phyloP scores from a whole-genome alignment of 2,797 vertebrate genomes.

The Muscicapa comitata region DNA sequence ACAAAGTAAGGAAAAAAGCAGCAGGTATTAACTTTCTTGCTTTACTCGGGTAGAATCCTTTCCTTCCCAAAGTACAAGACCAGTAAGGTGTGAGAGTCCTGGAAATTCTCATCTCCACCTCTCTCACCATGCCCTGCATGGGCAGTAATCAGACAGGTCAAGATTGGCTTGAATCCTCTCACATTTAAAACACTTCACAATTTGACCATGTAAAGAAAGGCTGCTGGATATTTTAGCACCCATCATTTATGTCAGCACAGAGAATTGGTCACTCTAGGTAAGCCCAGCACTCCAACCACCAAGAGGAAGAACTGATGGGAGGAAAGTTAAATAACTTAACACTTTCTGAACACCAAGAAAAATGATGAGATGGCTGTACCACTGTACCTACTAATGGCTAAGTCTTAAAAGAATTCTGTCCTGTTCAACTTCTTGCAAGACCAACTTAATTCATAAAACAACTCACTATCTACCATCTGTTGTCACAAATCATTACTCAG shows the following conservation, averaged over 20 bases:
- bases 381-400: background rate
- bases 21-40: background rate
- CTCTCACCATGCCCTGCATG: background rate
- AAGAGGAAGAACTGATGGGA: background rate
- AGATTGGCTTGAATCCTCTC: background rate
- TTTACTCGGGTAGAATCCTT: background rate
- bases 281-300: background rate
- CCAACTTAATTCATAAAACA: background rate
- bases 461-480: background rate
- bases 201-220: background rate
- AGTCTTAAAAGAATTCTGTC: background rate
- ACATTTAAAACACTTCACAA: background rate
- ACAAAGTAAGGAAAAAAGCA: background rate
- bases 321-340: background rate
- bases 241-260: background rate
- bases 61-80: rapidly evolving
- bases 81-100: background rate
- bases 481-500: background rate
- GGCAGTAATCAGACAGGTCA: background rate
- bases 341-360: background rate
- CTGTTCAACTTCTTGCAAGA: background rate
- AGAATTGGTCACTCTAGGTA: background rate
- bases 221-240: background rate
- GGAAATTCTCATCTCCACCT: background rate
- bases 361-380: background rate